Conservation (phyloP, 2,888 invertebrate genomes). For the Eristalis tenax region DNA sequence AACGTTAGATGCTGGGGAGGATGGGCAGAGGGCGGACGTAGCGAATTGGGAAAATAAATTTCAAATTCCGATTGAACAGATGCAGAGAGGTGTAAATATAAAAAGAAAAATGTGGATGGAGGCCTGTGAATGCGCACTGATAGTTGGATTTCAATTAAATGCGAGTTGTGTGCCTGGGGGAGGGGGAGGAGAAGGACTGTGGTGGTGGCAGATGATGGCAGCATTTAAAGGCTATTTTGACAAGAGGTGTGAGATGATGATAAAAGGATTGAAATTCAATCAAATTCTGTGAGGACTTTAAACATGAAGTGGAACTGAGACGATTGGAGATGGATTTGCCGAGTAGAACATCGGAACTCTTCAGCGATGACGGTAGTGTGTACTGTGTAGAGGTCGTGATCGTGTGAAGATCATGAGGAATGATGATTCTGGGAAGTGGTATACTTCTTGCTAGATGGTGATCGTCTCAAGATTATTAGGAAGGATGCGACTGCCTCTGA, state of each 20-base stretch:
- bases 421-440: no score
- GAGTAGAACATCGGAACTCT: no score
- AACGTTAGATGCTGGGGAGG: neutral
- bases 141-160: slow-evolving; percentile 59
- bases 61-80: slow-evolving; percentile 65
- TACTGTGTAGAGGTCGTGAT: no score
- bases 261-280: neutral
- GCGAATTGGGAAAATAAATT: slow-evolving; percentile 59
- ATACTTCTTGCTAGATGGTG: no score
- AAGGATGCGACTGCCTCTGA: no score
- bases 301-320: no score
- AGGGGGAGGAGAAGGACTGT: neutral
- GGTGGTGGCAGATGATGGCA: neutral
- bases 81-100: slow-evolving; percentile 58
- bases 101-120: slow-evolving; percentile 1
- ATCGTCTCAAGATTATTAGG: no score
- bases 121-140: neutral
- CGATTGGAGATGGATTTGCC: no score
- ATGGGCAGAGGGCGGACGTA: neutral
- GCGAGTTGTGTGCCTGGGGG: neutral
- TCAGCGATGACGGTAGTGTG: no score
- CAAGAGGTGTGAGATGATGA: neutral
- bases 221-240: neutral
- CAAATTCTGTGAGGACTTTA: no score
- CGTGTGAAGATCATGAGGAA: no score